Evolutionary conservation across 2,797 vertebrate species (phyloP), one percentile per base, ranked within the genome.

Genomic region (Acestrorhynchus altus): DNA sequence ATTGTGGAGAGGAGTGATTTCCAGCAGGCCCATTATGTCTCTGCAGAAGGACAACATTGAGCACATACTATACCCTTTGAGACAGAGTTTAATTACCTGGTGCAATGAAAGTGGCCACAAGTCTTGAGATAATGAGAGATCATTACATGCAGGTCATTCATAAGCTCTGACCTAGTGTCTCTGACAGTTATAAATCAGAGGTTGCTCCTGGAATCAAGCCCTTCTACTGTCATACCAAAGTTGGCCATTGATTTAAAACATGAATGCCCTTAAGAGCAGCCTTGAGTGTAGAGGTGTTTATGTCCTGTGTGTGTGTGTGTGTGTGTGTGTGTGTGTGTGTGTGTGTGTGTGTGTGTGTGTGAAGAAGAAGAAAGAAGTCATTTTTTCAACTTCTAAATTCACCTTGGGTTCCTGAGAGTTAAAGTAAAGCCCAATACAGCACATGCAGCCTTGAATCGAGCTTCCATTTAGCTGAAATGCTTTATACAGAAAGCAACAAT

Each of bases 151-250:
- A 75, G 78, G 60, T 67, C 11, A 61, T 18, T 13, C 26, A 11
- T 28, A 72, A 52, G 68, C 40, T 31, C 56, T 35, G 31, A 35
- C 31, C 52, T 26, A 56, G 39, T 24, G 39, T 8, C 20, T 56
- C 42, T 47, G 51, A 64, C 76, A 35, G 69, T 67, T 59, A 77
- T 72, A 78, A 80, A 83, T 83, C 22, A 22, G 26, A 67, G 49
- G 15, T 10, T 11, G 46, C 40, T 59, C 12, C 18, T 75, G 28
- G 10, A 69, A 61, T 57, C 35, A 54, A 44, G 47, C 20, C 28
- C 61, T 69, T 57, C 57, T 47, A 51, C 35, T 67, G 40, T 59
- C 28, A 57, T 57, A 24, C 31, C 61, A 76, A 78, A 82, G 39
- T 31, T 60, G 39, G 42, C 65, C 42, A 39, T 59, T 72, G n/a